Evolutionary conservation across 1,140 invertebrate genomes (phyloP), one percentile per base, ranked within the genome.

Genomic region (Aricia agestis): DNA sequence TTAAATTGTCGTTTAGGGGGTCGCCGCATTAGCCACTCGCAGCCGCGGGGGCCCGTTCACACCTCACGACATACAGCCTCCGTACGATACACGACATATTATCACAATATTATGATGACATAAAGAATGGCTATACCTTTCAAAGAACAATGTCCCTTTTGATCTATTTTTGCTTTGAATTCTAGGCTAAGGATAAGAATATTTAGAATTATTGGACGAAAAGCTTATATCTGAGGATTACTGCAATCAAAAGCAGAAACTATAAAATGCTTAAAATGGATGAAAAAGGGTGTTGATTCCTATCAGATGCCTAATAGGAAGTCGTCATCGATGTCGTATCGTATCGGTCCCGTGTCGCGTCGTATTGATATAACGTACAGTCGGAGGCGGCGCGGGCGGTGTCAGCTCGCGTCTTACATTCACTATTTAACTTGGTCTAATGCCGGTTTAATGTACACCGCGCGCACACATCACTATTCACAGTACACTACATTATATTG

Each of bases 1-100:
- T 87, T 87, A 87, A 89, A 89, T 89, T 86, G 83, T 84, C 82
- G 80, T 81, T 82, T 76, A 61, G 75, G 78, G 82, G 78, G 78
- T 82, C 79, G 82, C 77, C 76, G 81, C 80, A 78, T 78, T 78
- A 75, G 74, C 73, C 68, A 69, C 58, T 59, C 68, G 36, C 68
- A 19, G 58, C 73, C 67, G 70, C 58, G 65, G 45, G 58, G 31
- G 42, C 68, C 19, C 31, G 13, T 10, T 69, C 4, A 61, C 32
- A 69, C 31, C 31, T 9, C 0, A 59, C 68, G 68, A 63, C 59
- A 59, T 63, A 17, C 18, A n/a, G 58, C 58, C 11, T 59, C 7
- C 58, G 58, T 59, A n/a, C 58, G 58, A 59, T 18, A 59, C 18
- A 59, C 6, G 13, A 18, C 6, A 18, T n/a, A 59, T n/a, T n/a